Percentiles rank a stretch among this genome's conserved stretches.
Evolutionary conservation across 2,797 vertebrate genomes (phyloP).

Genomic region (Rhadinocentrus ornatus): DNA sequence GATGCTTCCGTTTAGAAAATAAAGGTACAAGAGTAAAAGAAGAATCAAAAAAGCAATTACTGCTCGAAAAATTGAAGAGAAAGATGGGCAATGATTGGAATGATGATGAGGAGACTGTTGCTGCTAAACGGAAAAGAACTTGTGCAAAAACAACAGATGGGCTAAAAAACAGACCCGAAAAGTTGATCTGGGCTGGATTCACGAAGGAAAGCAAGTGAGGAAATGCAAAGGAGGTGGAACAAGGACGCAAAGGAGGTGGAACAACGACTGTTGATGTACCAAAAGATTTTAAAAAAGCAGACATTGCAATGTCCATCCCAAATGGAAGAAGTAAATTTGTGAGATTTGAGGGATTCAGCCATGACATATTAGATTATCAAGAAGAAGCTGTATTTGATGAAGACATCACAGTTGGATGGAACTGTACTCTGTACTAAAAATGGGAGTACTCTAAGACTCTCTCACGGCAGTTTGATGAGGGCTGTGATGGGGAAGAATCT

Average conservation of each 20-base stretch:
- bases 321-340: background rate
- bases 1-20: conserved; percentile 31
- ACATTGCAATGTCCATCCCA: background rate
- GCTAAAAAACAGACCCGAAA: background rate
- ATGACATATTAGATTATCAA: conserved; percentile 1
- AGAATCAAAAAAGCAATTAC: conserved; percentile 15
- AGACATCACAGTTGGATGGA: background rate
- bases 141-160: background rate
- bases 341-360: background rate
- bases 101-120: background rate
- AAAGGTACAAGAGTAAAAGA: conserved; percentile 8
- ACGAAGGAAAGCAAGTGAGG: conserved; percentile 1
- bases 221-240: background rate
- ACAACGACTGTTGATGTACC: background rate
- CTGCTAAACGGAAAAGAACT: background rate
- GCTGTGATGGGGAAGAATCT: background rate
- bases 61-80: conserved; percentile 13
- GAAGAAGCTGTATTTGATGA: conserved; percentile 3
- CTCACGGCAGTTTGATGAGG: background rate
- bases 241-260: background rate
- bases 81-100: background rate
- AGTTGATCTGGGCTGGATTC: background rate
- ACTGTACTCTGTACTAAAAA: background rate
- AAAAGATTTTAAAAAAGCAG: background rate
- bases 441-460: background rate